phyloP scores from a whole-genome alignment of 2,888 invertebrate genomes.

The Drosophila parthenogenetica region DNA sequence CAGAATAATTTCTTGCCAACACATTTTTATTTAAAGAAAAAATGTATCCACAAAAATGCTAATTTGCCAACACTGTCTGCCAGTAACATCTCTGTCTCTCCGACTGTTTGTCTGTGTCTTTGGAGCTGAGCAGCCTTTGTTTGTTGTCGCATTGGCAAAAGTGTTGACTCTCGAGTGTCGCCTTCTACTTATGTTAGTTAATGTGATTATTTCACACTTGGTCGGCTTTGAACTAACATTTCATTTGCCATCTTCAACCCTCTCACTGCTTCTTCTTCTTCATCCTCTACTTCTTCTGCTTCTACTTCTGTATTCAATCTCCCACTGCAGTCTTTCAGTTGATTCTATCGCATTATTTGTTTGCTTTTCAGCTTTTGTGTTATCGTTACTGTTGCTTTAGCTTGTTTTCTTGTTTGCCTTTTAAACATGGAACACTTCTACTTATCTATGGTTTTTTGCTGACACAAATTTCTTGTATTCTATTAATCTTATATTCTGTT shows the following conservation, averaged over 20 bases:
- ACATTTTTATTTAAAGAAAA: too few relatives aligned
- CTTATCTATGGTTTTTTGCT: conserved; percentile 16
- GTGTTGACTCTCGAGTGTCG: conserved; percentile 49
- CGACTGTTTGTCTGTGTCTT: neutral
- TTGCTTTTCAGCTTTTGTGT: conserved; percentile 47
- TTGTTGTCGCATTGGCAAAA: conserved; percentile 36
- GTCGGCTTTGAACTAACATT: conserved; percentile 67
- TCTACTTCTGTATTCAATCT: neutral
- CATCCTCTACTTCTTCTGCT: neutral
- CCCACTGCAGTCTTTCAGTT: conserved; percentile 1
- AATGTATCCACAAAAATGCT: too few relatives aligned
- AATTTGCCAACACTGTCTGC: too few relatives aligned
- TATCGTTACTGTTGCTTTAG: conserved; percentile 30
- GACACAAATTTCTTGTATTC: conserved; percentile 3
- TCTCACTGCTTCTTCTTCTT: neutral
- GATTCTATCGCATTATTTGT: conserved; percentile 33
- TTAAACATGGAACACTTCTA: conserved; percentile 19
- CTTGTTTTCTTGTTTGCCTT: conserved; percentile 19
- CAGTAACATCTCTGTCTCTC: neutral
- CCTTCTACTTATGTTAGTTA: conserved; percentile 57
- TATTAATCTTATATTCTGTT: neutral
- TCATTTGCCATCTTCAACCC: conserved; percentile 11
- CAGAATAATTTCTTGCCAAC: too few relatives aligned
- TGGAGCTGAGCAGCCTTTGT: conserved; percentile 2
- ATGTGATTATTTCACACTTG: conserved; percentile 79